Percentiles rank a stretch among this genome's conserved stretches.
These are phyloP conservation scores for Drosophila leonis DNA, from an alignment of 2,888 invertebrate genomes.

Conservation along the genomic window DNA sequence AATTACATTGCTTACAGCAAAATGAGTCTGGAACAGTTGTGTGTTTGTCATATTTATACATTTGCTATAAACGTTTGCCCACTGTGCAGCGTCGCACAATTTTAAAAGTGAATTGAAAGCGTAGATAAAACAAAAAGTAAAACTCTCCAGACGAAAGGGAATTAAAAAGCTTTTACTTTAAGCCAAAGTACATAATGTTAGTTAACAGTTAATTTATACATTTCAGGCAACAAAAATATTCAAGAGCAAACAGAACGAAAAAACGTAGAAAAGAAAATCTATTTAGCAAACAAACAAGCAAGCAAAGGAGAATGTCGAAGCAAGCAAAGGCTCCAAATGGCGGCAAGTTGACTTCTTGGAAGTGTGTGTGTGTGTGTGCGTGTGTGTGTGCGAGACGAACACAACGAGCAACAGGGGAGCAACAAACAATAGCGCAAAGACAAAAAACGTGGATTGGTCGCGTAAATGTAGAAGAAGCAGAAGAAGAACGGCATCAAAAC, in stretches of 20 bases:
- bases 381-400: conserved; percentile 16
- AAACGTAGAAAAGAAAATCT: conserved; percentile 36
- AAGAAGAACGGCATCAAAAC: conserved; percentile 52
- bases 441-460: conserved; percentile 61
- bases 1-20: background rate
- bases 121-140: conserved; percentile 10
- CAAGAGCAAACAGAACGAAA: conserved; percentile 48
- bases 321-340: conserved; percentile 56
- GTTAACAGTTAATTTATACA: conserved; percentile 10
- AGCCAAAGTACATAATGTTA: background rate
- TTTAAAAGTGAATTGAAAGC: conserved; percentile 4
- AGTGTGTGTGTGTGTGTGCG: conserved; percentile 1
- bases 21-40: background rate
- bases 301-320: conserved; percentile 34
- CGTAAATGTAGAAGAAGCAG: conserved; percentile 49
- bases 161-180: conserved; percentile 1
- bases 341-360: conserved; percentile 49
- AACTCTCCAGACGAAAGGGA: background rate
- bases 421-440: conserved; percentile 50
- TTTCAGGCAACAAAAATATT: conserved; percentile 34
- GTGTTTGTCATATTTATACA: background rate
- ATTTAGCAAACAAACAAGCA: conserved; percentile 67
- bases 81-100: conserved; percentile 23
- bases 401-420: conserved; percentile 45
- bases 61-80: background rate